Base-by-base conservation (phyloP, 2,888 invertebrate species). In the Gerris lacustris region DNA sequence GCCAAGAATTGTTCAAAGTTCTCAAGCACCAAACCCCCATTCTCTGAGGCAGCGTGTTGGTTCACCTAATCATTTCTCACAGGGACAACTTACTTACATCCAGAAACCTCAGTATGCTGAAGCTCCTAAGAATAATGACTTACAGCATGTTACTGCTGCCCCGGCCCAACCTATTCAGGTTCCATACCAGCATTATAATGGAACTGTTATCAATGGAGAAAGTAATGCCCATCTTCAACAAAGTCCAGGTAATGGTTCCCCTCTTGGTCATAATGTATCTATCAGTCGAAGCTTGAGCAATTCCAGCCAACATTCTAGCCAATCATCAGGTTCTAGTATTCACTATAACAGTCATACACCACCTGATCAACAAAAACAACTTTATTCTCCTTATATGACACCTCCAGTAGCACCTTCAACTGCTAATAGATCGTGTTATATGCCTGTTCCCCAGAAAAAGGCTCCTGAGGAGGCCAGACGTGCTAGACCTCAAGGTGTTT, bases 371-470 rank as follows among this genome's bases (percentile, higher is more conserved):
- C 31, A 11, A n/a, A 64, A 64, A 64, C 7, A n/a, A n/a, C 18
- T 64, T 9, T 64, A 31, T 17, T 64, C 64, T 18, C 64, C 64
- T 9, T 64, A 64, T 18, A 18, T 31, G 31, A 9, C 11, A 64
- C 64, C 64, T n/a, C 64, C 64, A 9, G 17, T 31, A 17, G n/a
- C 69, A 69, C 9, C 71, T 43, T 43, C 43, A 63, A n/a, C 67
- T 45, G 18, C 68, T 45, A 67, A 66, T 45, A 18, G 70, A 47
- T 69, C 71, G 6, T 74, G 74, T 66, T 74, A 73, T 44, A 67
- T 73, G 70, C 67, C 73, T 11, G 67, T 74, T 15, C 74, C 74
- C 44, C 74, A 74, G 62, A 74, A 74, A 15, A 73, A 72, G 72
- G 47, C 72, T 44, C 67, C 71, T 6, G 67, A 69, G 6, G 43